These are phyloP conservation scores for Stichodactyla mertensii DNA, from an alignment of 64 coral and sea anemone genomes.

Conservation along the genomic window DNA sequence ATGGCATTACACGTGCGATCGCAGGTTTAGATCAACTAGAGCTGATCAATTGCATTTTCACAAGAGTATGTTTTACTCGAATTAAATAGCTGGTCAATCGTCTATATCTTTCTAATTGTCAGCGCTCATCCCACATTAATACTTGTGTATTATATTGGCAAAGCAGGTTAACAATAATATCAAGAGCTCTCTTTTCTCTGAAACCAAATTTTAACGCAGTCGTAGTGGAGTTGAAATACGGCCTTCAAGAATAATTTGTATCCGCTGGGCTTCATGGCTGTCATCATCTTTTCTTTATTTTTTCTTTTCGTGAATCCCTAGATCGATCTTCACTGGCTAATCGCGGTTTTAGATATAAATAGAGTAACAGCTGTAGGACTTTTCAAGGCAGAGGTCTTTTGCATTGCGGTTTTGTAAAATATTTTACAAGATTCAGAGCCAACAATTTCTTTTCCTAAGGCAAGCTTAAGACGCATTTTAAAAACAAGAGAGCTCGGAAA, in stretches of 20 bases:
- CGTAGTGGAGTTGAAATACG: not conserved
- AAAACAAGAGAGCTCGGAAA: not conserved
- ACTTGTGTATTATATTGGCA: too few species aligned
- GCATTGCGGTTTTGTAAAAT: not conserved
- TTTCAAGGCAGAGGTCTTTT: not conserved
- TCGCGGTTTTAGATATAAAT: constrained; percentile 4
- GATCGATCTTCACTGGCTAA: not conserved
- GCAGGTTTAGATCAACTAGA: not conserved
- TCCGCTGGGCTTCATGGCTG: not conserved
- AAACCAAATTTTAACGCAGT: not conserved
- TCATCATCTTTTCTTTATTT: not conserved
- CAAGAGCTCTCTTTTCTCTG: not conserved
- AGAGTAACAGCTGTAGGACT: not conserved
- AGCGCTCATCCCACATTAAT: not conserved
- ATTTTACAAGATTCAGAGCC: not conserved
- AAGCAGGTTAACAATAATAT: not conserved
- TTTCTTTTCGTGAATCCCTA: not conserved
- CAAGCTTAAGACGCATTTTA: not conserved
- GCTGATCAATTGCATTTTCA: not conserved
- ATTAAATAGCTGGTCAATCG: constrained; percentile 1
- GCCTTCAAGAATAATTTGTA: not conserved
- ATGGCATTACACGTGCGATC: not conserved
- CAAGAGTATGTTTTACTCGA: constrained; percentile 1
- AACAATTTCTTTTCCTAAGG: not conserved
- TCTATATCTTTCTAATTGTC: constrained; percentile 1